A percentile compares a stretch with the other conserved stretches of the same genome.
These are phyloP conservation scores for Panagrolaimus sp. DNA, from an alignment of 1,140 invertebrate genomes.

Conservation along the genomic window DNA sequence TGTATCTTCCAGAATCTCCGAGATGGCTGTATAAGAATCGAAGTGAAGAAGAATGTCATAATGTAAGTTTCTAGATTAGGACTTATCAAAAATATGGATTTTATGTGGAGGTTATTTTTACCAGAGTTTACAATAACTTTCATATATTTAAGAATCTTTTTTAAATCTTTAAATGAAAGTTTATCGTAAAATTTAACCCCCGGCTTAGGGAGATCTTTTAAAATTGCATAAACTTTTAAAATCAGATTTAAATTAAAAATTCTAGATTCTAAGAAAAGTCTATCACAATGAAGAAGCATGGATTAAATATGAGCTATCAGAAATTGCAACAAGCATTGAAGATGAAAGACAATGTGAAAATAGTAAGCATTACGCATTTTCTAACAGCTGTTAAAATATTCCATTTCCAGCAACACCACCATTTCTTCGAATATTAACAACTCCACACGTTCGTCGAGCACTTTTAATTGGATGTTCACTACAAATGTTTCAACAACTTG, in stretches of 20 bases:
- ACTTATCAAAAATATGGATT: neutral
- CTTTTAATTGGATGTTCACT: slow-evolving; percentile 65
- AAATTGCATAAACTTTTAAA: too few species aligned
- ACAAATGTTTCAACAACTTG: slow-evolving; percentile 64
- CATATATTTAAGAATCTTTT: too few species aligned
- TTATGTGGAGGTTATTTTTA: too few species aligned
- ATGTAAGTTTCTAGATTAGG: slow-evolving; percentile 37
- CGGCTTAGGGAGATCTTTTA: too few species aligned
- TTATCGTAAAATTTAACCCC: too few species aligned
- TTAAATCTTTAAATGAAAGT: too few species aligned
- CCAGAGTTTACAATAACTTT: too few species aligned
- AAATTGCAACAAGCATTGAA: slow-evolving; percentile 27
- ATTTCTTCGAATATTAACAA: slow-evolving; percentile 60
- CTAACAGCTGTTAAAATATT: neutral
- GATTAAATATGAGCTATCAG: slow-evolving; percentile 47
- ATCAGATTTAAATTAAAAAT: too few species aligned
- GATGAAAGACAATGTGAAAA: neutral
- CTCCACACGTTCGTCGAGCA: slow-evolving; percentile 60
- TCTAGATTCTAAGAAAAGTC: slow-evolving; percentile 49
- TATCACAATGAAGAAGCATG: slow-evolving; percentile 46
- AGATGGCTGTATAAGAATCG: slow-evolving; percentile 63
- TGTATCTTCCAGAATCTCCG: slow-evolving; percentile 66
- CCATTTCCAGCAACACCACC: slow-evolving; percentile 43
- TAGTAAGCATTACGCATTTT: neutral
- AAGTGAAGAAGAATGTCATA: slow-evolving; percentile 59